A percentile compares a stretch with the other conserved stretches of the same genome.
phyloP scores from a whole-genome alignment of 2,888 invertebrate species.

The Chesias legatella region DNA sequence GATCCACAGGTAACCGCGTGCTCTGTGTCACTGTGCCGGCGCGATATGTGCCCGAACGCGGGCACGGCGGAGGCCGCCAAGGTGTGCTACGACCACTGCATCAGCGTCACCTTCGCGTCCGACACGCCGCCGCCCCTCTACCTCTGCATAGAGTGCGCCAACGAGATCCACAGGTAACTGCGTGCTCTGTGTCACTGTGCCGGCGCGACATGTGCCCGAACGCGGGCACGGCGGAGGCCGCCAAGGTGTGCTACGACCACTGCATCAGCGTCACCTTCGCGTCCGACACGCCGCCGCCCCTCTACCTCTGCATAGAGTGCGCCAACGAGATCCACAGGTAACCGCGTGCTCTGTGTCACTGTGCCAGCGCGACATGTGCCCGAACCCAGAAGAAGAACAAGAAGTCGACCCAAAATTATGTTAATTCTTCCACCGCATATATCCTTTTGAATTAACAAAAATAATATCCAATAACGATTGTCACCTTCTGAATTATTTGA shows the following conservation, averaged over 20 bases:
- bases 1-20: conserved; percentile 87
- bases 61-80: conserved; percentile 93
- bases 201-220: conserved; percentile 96
- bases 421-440: no score
- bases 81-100: conserved; percentile 95
- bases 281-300: conserved; percentile 93
- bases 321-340: conserved; percentile 92
- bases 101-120: conserved; percentile 91
- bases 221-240: conserved; percentile 91
- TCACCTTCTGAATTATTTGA: no score
- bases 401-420: no score
- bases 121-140: conserved; percentile 97
- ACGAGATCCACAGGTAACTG: conserved; percentile 90
- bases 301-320: conserved; percentile 97
- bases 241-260: conserved; percentile 96
- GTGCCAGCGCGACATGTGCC: conserved; percentile 96
- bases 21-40: conserved; percentile 93
- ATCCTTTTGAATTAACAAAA: no score
- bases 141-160: conserved; percentile 97
- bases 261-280: conserved; percentile 93
- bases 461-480: no score
- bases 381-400: no score
- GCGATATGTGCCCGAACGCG: conserved; percentile 94
- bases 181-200: conserved; percentile 92
- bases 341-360: no score